Evolutionary conservation across 2,888 invertebrate species (phyloP).

Genomic region (Diaphora mendica): DNA sequence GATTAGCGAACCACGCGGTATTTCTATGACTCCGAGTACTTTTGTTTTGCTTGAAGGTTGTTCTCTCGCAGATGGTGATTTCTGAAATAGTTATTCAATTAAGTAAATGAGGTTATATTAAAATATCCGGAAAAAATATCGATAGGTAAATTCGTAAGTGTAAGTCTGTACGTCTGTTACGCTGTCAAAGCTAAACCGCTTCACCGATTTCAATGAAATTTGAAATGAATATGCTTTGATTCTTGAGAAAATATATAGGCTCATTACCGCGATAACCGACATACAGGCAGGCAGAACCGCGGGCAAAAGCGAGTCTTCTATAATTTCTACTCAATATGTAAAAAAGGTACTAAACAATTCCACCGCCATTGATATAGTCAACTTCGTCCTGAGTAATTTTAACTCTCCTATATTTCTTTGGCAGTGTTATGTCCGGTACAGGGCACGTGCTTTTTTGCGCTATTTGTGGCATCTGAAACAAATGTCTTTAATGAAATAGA

Average conservation of each 20-base stretch:
- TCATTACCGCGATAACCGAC: no score
- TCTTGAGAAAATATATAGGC: no score
- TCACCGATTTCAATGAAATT: no score
- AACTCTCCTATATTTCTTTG: conserved; percentile 87
- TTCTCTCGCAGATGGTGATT: neutral
- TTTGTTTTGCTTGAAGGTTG: conserved; percentile 3
- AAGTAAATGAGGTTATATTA: neutral
- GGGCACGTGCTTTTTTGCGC: conserved; percentile 24
- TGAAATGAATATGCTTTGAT: no score
- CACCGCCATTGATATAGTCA: conserved; percentile 90
- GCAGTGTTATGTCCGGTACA: conserved; percentile 90
- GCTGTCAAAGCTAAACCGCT: no score
- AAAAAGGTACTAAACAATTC: conserved; percentile 78
- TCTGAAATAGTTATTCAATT: neutral
- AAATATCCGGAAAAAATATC: neutral
- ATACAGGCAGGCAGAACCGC: no score
- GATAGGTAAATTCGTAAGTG: neutral
- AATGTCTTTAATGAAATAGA: neutral
- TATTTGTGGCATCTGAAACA: conserved; percentile 9
- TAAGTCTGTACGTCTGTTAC: no score
- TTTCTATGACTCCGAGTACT: conserved; percentile 10
- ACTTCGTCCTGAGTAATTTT: conserved; percentile 89
- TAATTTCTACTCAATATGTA: conserved; percentile 26
- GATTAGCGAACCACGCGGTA: conserved; percentile 13
- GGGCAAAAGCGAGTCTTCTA: neutral